Conservation (phyloP, 1,140 invertebrate genomes). For the Drosophila tani region DNA sequence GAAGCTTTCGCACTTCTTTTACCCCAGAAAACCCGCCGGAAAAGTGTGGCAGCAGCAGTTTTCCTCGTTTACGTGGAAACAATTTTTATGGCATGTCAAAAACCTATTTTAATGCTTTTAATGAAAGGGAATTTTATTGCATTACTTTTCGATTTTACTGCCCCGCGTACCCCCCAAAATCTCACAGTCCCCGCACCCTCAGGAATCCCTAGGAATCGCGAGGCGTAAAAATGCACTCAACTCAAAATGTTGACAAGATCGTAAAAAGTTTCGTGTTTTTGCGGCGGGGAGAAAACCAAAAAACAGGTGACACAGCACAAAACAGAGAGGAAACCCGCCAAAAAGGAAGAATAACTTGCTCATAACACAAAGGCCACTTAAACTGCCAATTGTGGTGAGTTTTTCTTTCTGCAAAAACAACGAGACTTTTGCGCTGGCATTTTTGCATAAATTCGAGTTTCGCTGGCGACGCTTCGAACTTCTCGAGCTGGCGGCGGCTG, state of each 20-base stretch:
- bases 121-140: slow-evolving; percentile 83
- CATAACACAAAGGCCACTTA: slow-evolving; percentile 71
- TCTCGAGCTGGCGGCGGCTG: slow-evolving; percentile 28
- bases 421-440: slow-evolving; percentile 53
- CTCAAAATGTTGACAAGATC: slow-evolving; percentile 80
- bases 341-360: slow-evolving; percentile 23
- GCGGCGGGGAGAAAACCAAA: slow-evolving; percentile 32
- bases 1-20: slow-evolving; percentile 46
- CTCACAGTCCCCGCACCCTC: neutral
- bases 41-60: slow-evolving; percentile 72
- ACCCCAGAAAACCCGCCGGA: neutral
- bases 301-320: slow-evolving; percentile 78
- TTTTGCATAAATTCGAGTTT: slow-evolving; percentile 76
- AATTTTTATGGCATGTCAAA: slow-evolving; percentile 84
- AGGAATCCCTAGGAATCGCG: neutral
- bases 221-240: slow-evolving; percentile 80
- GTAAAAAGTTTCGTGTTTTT: slow-evolving; percentile 60
- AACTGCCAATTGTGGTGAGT: slow-evolving; percentile 73
- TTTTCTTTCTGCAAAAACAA: slow-evolving; percentile 44
- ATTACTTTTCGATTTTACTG: slow-evolving; percentile 82
- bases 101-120: slow-evolving; percentile 84
- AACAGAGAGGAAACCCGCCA: slow-evolving; percentile 20
- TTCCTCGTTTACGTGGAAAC: slow-evolving; percentile 76
- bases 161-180: slow-evolving; percentile 14
- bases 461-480: slow-evolving; percentile 37